phyloP scores from a whole-genome alignment of 2,888 invertebrate genomes.

The Lottia scabra region DNA sequence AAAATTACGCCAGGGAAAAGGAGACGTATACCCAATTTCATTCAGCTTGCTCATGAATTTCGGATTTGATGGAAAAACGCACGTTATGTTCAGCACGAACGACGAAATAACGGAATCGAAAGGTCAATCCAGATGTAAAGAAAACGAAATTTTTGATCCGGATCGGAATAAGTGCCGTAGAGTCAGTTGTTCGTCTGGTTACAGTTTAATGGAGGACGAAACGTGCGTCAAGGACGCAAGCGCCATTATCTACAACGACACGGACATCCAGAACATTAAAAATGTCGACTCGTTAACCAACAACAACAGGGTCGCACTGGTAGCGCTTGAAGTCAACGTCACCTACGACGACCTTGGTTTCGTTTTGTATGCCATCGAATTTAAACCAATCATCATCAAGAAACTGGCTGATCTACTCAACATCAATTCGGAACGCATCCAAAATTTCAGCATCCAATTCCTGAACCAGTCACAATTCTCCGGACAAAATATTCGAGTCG shows the following conservation, averaged over 20 bases:
- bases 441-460: slow-evolving; percentile 29
- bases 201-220: not conserved
- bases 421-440: slow-evolving; percentile 40
- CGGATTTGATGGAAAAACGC: slow-evolving; percentile 59
- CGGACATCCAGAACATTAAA: not conserved
- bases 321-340: slow-evolving; percentile 41
- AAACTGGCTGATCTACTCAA: slow-evolving; percentile 37
- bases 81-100: slow-evolving; percentile 50
- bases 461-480: not conserved
- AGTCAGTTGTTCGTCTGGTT: slow-evolving; percentile 9
- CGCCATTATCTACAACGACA: not conserved
- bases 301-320: slow-evolving; percentile 29
- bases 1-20: not conserved
- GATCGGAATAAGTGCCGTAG: slow-evolving; percentile 21
- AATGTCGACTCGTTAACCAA: slow-evolving; percentile 11
- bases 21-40: slow-evolving; percentile 39
- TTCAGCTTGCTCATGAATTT: slow-evolving; percentile 61
- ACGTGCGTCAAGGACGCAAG: slow-evolving; percentile 10
- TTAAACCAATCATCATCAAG: slow-evolving; percentile 18
- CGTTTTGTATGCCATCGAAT: slow-evolving; percentile 12
- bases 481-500: slow-evolving; percentile 7
- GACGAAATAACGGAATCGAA: slow-evolving; percentile 13
- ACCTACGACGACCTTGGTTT: slow-evolving; percentile 25
- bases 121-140: slow-evolving; percentile 26
- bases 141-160: slow-evolving; percentile 44